Percentiles rank a stretch among this genome's conserved stretches.
Evolutionary conservation across 2,113 vertebrate species (phyloP).

Genomic region (Scopus umbretta): DNA sequence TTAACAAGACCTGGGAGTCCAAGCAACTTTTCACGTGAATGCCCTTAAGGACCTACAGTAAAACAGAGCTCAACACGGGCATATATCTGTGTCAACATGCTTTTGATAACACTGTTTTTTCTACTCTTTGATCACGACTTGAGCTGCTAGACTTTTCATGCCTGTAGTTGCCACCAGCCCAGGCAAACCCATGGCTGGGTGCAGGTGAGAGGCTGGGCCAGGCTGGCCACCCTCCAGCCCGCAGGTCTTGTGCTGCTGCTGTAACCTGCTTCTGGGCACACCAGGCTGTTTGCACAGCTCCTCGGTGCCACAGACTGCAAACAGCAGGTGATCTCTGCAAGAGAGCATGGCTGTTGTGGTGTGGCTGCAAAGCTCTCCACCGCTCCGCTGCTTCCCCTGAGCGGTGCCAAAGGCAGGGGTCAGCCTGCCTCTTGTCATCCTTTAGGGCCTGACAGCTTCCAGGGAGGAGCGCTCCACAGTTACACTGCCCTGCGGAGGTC

Average conservation of each 20-base stretch:
- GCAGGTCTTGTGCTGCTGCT: not conserved
- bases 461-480: not conserved
- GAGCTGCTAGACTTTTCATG: not conserved
- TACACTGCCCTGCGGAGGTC: not conserved
- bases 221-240: not conserved
- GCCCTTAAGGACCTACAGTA: not conserved
- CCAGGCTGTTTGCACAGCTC: not conserved
- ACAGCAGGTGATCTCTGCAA: not conserved
- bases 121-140: not conserved
- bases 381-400: not conserved
- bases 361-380: not conserved
- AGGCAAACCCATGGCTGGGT: not conserved
- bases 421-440: not conserved
- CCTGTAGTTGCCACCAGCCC: rapidly evolving
- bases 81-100: not conserved
- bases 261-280: not conserved
- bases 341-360: rapidly evolving
- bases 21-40: not conserved
- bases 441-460: not conserved
- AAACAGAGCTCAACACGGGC: not conserved
- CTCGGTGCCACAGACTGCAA: not conserved
- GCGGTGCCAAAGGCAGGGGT: not conserved
- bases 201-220: not conserved
- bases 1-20: not conserved
- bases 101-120: not conserved